Evolutionary conservation across 2,888 invertebrate species (phyloP).

Genomic region (Dryocosmus kuriphilus): DNA sequence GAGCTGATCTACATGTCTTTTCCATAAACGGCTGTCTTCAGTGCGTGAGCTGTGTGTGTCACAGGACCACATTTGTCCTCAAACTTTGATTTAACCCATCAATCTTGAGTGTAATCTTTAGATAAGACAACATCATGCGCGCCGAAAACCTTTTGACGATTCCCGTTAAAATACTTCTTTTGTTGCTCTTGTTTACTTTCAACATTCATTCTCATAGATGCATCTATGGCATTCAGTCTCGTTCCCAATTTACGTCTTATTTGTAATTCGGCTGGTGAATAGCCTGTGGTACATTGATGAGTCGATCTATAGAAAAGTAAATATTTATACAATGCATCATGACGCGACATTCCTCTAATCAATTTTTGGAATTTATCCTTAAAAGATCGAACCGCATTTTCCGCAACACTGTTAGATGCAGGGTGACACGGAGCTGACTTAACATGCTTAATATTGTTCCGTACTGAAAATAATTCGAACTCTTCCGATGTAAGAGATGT

Average conservation of each 20-base stretch:
- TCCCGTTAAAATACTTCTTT: conserved; percentile 45
- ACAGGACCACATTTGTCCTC: conserved; percentile 46
- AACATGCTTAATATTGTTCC: conserved; percentile 43
- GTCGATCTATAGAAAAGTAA: conserved; percentile 53
- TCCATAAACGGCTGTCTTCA: conserved; percentile 42
- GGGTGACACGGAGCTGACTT: too few species aligned
- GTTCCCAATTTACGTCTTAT: conserved; percentile 44
- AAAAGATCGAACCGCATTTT: conserved; percentile 53
- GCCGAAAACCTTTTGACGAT: conserved; percentile 46
- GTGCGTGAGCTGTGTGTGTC: conserved; percentile 44
- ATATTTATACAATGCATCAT: too few species aligned
- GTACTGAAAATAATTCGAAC: conserved; percentile 46
- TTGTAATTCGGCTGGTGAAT: conserved; percentile 53
- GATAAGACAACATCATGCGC: too few species aligned
- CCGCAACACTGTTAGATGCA: conserved; percentile 50
- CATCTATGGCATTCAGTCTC: too few species aligned
- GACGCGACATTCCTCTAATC: too few species aligned
- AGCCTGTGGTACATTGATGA: conserved; percentile 55
- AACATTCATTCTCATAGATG: too few species aligned
- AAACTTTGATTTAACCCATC: conserved; percentile 46
- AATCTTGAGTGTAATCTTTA: conserved; percentile 47
- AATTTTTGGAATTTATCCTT: conserved; percentile 53
- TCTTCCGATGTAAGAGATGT: conserved; percentile 47
- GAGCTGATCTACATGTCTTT: conserved; percentile 52
- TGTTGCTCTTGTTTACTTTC: conserved; percentile 48